phyloP scores from a whole-genome alignment of 2,113 vertebrate species.

The Lota lota region DNA sequence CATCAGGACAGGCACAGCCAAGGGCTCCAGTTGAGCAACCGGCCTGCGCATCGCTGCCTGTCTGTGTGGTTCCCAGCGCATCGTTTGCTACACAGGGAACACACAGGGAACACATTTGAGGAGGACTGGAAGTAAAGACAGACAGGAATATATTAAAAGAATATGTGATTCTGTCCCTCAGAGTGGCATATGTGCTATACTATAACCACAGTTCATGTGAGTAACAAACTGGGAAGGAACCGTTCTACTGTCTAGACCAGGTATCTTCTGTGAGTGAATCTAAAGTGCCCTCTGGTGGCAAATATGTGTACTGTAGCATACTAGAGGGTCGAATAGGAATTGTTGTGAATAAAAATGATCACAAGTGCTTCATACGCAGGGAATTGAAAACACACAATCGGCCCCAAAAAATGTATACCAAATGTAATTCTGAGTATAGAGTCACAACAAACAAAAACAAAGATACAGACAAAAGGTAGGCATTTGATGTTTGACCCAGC shows the following conservation, averaged over 20 bases:
- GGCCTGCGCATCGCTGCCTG: constrained; percentile 70
- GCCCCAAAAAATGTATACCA: too few relatives aligned
- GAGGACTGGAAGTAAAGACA: constrained; percentile 3
- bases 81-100: constrained; percentile 30
- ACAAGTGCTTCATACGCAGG: background rate
- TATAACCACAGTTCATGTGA: background rate
- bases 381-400: too few relatives aligned
- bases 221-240: background rate
- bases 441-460: too few relatives aligned
- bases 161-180: background rate
- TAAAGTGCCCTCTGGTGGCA: constrained; percentile 53
- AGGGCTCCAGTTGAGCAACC: constrained; percentile 60
- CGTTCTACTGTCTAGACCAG: background rate
- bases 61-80: constrained; percentile 77
- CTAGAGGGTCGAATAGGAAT: background rate
- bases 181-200: background rate
- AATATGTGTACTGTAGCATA: background rate
- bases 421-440: too few relatives aligned
- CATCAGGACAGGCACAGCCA: constrained; percentile 58
- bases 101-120: background rate
- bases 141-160: constrained; percentile 10
- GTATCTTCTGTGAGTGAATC: constrained; percentile 23
- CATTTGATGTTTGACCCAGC: background rate
- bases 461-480: background rate
- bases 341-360: background rate